Evolutionary conservation across 2,797 vertebrate genomes (phyloP), one percentile per base, ranked within the genome.

Genomic region (Stomatorhinus walkeri): DNA sequence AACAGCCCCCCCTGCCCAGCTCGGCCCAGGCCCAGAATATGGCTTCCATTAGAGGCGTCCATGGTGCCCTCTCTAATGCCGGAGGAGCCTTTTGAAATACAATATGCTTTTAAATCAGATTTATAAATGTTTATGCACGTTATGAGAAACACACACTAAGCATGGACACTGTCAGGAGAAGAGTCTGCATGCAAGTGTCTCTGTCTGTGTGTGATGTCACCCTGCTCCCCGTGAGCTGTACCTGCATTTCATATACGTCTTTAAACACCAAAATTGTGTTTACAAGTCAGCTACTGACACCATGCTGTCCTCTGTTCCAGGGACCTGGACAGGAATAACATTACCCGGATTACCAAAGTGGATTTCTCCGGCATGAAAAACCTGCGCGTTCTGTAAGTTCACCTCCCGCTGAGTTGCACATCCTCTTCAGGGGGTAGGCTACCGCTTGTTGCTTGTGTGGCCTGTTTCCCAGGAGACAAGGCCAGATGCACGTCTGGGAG

Each of bases 281-380:
- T 81, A 79, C 10, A 85, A 81, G 22, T 61, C 83, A 68, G n/a
- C 40, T n/a, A 61, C 10, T 36, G 32, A 56, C 2, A 3, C 36
- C 48, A n/a, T 19, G 12, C 64, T 61, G 14, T 89, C 28, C 52
- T 88, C 32, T 4, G 36, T 91, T 94, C 32, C 91, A 99, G 98
- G 93, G 98, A 99, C 93, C 93, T 99, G 93, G 98, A 99, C 94
- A 96, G 96, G 94, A 99, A 99, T 92, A 99, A 99, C 91, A 98
- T 99, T 94, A 98, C 98, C 89, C 96, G 98, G 91, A 97, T 99
- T 93, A 97, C 97, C 0, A 99, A 99, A 94, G 97, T 94, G 4
- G 98, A 99, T 93, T 99, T 99, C 79, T 94, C 97, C 0, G 97
- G 97, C 81, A 94, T 99, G 90, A 99, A 98, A 95, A 99, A 98